phyloP scores from a whole-genome alignment of 2,888 invertebrate species.

The Tetranychus piercei region DNA sequence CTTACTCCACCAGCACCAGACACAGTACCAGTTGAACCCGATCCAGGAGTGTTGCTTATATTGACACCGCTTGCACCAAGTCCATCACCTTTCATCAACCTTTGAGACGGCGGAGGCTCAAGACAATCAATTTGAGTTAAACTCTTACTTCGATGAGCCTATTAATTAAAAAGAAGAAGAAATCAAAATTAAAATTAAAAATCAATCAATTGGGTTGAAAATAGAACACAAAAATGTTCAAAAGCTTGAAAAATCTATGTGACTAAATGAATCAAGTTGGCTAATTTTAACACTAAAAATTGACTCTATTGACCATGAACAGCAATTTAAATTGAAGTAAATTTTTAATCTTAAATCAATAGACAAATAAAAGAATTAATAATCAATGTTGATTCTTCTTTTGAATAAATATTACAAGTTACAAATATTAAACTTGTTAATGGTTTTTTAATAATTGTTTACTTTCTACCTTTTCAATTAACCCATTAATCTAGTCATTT shows the following conservation, averaged over 20 bases:
- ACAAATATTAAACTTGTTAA: too few species aligned
- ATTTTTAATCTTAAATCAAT: too few species aligned
- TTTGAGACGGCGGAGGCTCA: not conserved
- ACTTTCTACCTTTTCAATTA: too few species aligned
- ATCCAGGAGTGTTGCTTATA: not conserved
- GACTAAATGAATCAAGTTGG: not conserved
- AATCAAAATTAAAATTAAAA: not conserved
- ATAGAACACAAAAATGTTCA: not conserved
- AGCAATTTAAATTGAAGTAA: too few species aligned
- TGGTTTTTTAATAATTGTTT: too few species aligned
- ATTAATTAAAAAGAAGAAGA: not conserved
- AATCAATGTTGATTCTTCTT: too few species aligned
- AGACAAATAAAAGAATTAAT: too few species aligned
- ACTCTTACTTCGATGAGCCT: slow-evolving; percentile 13
- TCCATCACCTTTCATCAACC: not conserved
- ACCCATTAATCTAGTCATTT: too few species aligned
- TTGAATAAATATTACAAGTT: too few species aligned
- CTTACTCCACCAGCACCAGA: not conserved
- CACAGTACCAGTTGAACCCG: not conserved
- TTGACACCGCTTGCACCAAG: not conserved
- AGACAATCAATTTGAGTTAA: slow-evolving; percentile 13
- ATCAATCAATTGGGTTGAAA: not conserved
- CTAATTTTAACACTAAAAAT: not conserved
- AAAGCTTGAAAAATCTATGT: not conserved
- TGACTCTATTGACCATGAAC: not conserved